These are phyloP conservation scores for Hippocampus guttulatus DNA, from an alignment of 2,113 vertebrate species.

Conservation along the genomic window DNA sequence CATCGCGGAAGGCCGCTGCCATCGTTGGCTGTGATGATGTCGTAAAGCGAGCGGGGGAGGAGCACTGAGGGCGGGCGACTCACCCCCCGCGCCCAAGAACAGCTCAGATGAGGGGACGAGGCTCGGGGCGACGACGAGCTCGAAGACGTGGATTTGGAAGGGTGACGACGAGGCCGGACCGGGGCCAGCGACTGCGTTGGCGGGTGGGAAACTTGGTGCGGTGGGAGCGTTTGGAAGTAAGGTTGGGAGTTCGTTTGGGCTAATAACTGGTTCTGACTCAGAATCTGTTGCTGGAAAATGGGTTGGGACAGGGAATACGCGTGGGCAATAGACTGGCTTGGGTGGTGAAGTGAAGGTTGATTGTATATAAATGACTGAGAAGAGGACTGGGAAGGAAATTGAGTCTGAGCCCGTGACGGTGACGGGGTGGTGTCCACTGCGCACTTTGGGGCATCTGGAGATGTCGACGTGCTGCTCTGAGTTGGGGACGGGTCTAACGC, in stretches of 20 bases:
- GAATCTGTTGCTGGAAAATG: slow-evolving; percentile 27
- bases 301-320: slow-evolving; percentile 30
- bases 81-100: slow-evolving; percentile 79
- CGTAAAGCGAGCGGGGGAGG: slow-evolving; percentile 85
- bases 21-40: slow-evolving; percentile 84
- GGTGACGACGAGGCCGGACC: slow-evolving; percentile 26
- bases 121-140: slow-evolving; percentile 64
- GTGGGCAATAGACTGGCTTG: slow-evolving; percentile 31
- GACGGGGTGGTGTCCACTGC: slow-evolving; percentile 17
- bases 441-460: slow-evolving; percentile 42
- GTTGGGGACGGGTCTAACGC: slow-evolving; percentile 25
- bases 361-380: slow-evolving; percentile 35
- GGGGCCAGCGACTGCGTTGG: slow-evolving; percentile 12
- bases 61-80: slow-evolving; percentile 87
- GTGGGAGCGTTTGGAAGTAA: slow-evolving; percentile 11
- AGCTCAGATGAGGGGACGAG: slow-evolving; percentile 72
- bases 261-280: slow-evolving; percentile 23
- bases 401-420: slow-evolving; percentile 36
- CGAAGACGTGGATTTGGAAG: slow-evolving; percentile 74
- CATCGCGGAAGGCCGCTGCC: slow-evolving; percentile 88
- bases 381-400: slow-evolving; percentile 17
- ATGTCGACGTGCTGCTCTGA: slow-evolving; percentile 35
- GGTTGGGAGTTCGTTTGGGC: slow-evolving; percentile 22
- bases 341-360: slow-evolving; percentile 24
- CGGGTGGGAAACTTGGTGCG: slow-evolving; percentile 24